These are phyloP conservation scores for Temnopleurus reevesii DNA, from an alignment of 53 echinoderm and acorn worm genomes.

Conservation along the genomic window DNA sequence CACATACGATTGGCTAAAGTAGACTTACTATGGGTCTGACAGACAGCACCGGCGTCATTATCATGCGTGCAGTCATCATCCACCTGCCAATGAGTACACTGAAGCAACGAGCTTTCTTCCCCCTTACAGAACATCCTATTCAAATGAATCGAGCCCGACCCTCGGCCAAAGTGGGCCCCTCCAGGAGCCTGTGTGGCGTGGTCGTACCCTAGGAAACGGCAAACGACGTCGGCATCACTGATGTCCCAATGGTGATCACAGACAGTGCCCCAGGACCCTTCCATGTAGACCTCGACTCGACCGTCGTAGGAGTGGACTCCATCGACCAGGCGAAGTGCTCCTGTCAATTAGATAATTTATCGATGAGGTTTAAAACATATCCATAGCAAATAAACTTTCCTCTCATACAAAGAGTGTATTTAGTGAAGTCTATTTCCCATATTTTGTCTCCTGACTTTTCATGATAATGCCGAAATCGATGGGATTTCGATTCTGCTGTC, in stretches of 20 bases:
- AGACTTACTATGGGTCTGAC: neutral
- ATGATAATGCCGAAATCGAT: too few species aligned
- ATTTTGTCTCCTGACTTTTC: too few species aligned
- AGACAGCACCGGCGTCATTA: slow-evolving; percentile 37
- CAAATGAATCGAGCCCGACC: slow-evolving; percentile 62
- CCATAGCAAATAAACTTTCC: too few species aligned
- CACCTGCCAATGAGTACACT: slow-evolving; percentile 62
- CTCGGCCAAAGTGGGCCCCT: slow-evolving; percentile 56
- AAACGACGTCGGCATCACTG: slow-evolving; percentile 68
- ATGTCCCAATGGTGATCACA: slow-evolving; percentile 77
- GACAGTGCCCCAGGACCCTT: slow-evolving; percentile 74
- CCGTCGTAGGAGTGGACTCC: slow-evolving; percentile 34
- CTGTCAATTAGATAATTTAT: neutral
- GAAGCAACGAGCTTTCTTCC: slow-evolving; percentile 52
- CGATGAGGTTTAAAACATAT: too few species aligned
- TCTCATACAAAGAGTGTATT: too few species aligned
- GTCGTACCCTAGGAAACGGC: slow-evolving; percentile 57
- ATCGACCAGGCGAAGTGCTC: slow-evolving; percentile 8
- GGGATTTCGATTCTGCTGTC: too few species aligned
- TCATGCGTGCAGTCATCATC: slow-evolving; percentile 65
- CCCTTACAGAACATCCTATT: slow-evolving; percentile 70
- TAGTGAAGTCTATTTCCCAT: too few species aligned
- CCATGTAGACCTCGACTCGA: slow-evolving; percentile 66
- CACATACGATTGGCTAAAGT: neutral
- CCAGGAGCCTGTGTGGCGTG: slow-evolving; percentile 33